These are phyloP conservation scores for Phrynocephalus vlangalii DNA, from an alignment of 2,797 vertebrate genomes.

Conservation along the genomic window DNA sequence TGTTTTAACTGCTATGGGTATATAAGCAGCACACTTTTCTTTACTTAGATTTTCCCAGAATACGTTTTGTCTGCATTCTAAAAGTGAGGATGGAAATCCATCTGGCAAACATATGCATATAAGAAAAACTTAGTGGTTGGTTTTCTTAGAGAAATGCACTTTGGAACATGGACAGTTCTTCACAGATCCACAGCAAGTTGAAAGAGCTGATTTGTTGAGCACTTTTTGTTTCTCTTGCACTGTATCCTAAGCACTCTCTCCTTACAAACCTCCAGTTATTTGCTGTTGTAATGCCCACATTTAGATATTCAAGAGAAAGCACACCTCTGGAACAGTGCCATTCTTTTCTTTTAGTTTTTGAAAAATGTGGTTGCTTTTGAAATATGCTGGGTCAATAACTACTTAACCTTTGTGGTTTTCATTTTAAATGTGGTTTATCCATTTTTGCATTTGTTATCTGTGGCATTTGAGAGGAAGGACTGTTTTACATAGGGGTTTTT, in stretches of 20 bases:
- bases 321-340: background rate
- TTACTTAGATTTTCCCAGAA: background rate
- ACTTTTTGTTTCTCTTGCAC: background rate
- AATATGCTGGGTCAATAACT: background rate
- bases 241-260: no score
- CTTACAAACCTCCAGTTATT: no score
- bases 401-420: constrained; percentile 1
- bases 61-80: background rate
- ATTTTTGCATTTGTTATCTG: background rate
- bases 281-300: background rate
- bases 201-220: background rate
- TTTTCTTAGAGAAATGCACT: background rate
- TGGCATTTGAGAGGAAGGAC: background rate
- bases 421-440: constrained; percentile 1
- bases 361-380: background rate
- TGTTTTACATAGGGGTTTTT: background rate
- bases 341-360: constrained; percentile 1
- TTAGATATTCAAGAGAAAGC: background rate
- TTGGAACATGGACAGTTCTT: background rate
- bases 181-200: background rate
- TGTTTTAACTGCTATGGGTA: no score
- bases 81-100: background rate
- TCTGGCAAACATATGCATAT: background rate
- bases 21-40: no score
- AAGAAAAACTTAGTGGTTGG: background rate